Evolutionary conservation across 2,797 vertebrate genomes (phyloP).

Genomic region (Harpia harpyja): DNA sequence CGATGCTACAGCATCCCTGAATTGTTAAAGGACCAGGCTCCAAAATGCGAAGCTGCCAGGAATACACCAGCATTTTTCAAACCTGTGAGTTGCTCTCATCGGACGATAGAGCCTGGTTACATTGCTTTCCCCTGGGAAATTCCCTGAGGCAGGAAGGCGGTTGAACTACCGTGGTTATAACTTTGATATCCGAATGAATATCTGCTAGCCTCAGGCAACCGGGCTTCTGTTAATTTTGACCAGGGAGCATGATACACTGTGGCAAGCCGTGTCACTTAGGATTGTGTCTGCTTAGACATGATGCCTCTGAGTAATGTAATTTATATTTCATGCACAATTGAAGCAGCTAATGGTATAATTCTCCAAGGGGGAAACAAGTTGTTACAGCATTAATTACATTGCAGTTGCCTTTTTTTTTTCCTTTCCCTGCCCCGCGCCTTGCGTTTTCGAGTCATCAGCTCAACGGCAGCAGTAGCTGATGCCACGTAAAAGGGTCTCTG

Average conservation of each 20-base stretch:
- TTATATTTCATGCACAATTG: conserved; percentile 87
- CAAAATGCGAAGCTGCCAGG: not conserved
- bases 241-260: conserved; percentile 68
- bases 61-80: not conserved
- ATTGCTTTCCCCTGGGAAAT: not conserved
- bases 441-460: conserved; percentile 26
- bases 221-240: conserved; percentile 66
- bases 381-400: conserved; percentile 83
- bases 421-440: not conserved
- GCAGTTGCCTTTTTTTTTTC: conserved; percentile 59
- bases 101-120: not conserved
- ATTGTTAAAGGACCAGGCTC: not conserved
- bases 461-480: not conserved
- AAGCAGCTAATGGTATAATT: conserved; percentile 84
- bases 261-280: conserved; percentile 78
- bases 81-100: not conserved
- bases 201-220: conserved; percentile 55
- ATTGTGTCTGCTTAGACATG: conserved; percentile 76
- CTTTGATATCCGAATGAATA: conserved; percentile 50
- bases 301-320: conserved; percentile 83
- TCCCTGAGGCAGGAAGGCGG: not conserved
- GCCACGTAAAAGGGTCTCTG: not conserved
- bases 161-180: not conserved
- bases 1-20: not conserved
- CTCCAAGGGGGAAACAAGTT: conserved; percentile 83